Base-by-base conservation (phyloP, 2,888 invertebrate genomes). In the Leuctra nigra region DNA sequence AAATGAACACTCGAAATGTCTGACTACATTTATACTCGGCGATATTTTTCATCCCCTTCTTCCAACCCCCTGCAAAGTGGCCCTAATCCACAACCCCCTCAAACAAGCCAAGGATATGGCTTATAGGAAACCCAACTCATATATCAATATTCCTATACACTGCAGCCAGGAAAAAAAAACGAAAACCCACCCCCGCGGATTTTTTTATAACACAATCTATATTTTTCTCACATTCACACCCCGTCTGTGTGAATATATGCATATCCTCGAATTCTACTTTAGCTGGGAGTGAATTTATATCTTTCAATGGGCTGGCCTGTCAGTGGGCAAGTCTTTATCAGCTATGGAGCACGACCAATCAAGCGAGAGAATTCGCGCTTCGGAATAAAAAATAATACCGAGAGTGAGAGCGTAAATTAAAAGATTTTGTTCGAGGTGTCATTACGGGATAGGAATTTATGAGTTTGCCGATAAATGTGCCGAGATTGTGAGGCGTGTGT, bases 401-500 rank as follows among this genome's bases (percentile, higher is more conserved):
- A n/a, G n/a, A n/a, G n/a, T n/a, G n/a, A n/a, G n/a, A 20, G 22
- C 50, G 50, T 50, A 50, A 50, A 50, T 50, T 50, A 50, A 50
- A 50, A 50, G 50, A 50, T 50, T 50, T 44, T n/a, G n/a, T n/a
- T 50, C 35, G 50, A 50, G 35, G 50, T 50, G 50, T 50, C 50
- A 50, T 50, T 50, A 50, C n/a, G n/a, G 35, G 35, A 50, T 50
- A 16, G 35, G 18, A 50, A 50, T 50, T 50, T 50, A 50, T 16
- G 33, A 35, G 16, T 18, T 50, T 50, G 50, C 50, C 50, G 50
- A 50, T 50, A 50, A 50, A 50, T 50, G n/a, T n/a, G n/a, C n/a
- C n/a, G n/a, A n/a, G n/a, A n/a, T n/a, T n/a, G n/a, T n/a, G n/a
- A n/a, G n/a, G n/a, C n/a, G n/a, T n/a, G n/a, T n/a, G n/a, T n/a